phyloP scores from a whole-genome alignment of 2,113 vertebrate species.

The Odocoileus virginianus region DNA sequence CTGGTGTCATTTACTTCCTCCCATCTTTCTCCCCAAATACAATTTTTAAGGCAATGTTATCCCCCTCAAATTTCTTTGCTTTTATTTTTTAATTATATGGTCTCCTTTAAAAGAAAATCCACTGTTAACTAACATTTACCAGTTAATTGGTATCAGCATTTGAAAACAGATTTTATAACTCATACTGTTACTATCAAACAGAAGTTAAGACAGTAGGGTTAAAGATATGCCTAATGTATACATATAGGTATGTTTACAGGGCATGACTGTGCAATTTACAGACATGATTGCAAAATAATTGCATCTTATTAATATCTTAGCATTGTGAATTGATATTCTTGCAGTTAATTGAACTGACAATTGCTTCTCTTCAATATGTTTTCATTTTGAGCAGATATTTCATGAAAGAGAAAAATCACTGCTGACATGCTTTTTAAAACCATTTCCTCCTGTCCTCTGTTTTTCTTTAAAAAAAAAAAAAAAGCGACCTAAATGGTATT shows the following conservation, averaged over 20 bases:
- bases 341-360: conserved; percentile 55
- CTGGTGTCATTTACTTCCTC: not conserved
- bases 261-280: not conserved
- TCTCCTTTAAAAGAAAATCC: not conserved
- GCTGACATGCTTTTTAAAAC: conserved; percentile 57
- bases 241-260: not conserved
- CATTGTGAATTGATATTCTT: conserved; percentile 71
- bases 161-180: not conserved
- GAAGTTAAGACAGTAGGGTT: not conserved
- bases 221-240: not conserved
- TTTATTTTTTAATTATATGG: not conserved
- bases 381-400: conserved; percentile 68
- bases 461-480: conserved; percentile 70
- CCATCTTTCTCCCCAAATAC: not conserved
- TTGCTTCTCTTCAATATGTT: conserved; percentile 53
- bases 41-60: not conserved
- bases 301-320: conserved; percentile 56
- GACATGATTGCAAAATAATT: conserved; percentile 5
- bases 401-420: conserved; percentile 44
- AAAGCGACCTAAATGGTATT: conserved; percentile 55
- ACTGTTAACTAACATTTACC: not conserved
- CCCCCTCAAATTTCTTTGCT: not conserved
- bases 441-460: conserved; percentile 65
- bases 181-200: not conserved
- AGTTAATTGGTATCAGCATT: not conserved